These are phyloP conservation scores for Carassius auratus DNA, from an alignment of 2,113 vertebrate species.

Conservation along the genomic window DNA sequence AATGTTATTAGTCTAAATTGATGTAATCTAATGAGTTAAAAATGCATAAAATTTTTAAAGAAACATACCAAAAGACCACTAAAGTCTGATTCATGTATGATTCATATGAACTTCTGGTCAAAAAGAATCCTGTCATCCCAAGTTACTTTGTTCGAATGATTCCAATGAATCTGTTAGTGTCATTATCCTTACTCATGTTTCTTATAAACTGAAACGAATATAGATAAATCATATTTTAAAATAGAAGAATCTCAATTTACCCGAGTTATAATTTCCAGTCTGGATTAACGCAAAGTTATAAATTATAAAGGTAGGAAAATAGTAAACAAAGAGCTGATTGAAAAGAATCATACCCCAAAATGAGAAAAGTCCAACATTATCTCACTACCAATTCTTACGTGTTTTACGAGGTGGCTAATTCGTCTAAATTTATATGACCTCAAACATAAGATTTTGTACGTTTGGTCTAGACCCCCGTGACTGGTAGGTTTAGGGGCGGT, in stretches of 20 bases:
- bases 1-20: neutral
- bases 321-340: neutral
- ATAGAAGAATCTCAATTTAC: neutral
- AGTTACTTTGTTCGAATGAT: neutral
- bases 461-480: too few relatives aligned
- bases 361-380: too few relatives aligned
- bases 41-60: neutral
- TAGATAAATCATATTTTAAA: neutral
- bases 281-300: neutral
- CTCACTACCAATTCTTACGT: too few relatives aligned
- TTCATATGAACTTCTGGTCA: neutral
- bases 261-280: neutral
- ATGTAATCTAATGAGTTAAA: neutral
- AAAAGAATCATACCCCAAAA: neutral
- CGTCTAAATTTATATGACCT: too few relatives aligned
- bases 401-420: too few relatives aligned
- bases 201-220: neutral
- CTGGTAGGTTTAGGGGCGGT: too few relatives aligned
- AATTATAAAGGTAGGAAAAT: neutral
- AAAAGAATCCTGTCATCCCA: neutral
- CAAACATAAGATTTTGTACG: too few relatives aligned
- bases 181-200: neutral
- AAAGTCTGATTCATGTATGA: neutral
- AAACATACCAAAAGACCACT: neutral
- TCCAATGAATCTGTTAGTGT: neutral